These are phyloP conservation scores for Rhynchotus rufescens DNA, from an alignment of 2,797 vertebrate species.

Conservation along the genomic window DNA sequence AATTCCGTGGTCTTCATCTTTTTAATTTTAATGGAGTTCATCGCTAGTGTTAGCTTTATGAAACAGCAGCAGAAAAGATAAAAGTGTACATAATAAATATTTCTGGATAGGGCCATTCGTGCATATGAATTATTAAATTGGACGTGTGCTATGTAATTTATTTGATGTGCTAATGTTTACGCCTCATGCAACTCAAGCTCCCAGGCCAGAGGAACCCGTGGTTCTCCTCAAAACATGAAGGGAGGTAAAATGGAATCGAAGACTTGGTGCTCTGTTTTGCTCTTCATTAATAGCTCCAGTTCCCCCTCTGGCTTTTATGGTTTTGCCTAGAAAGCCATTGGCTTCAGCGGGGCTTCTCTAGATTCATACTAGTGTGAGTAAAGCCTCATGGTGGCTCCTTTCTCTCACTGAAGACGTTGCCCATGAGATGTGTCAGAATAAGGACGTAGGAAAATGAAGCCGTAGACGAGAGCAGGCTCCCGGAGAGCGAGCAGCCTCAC, in stretches of 20 bases:
- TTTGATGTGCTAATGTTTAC: not conserved
- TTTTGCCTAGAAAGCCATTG: not conserved
- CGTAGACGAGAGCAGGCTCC: constrained; percentile 30
- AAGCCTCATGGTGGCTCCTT: constrained; percentile 52
- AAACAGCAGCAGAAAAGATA: not conserved
- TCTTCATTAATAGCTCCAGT: not conserved
- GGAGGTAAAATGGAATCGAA: constrained; percentile 1
- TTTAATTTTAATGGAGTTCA: not conserved
- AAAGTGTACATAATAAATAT: not conserved
- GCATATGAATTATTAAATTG: not conserved
- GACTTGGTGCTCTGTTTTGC: not conserved
- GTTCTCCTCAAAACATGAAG: constrained; percentile 11
- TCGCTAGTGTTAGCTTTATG: not conserved
- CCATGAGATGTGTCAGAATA: constrained; percentile 61
- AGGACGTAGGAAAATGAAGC: constrained; percentile 62
- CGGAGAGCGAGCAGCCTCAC: constrained; percentile 40
- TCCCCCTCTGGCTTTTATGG: not conserved
- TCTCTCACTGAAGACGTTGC: constrained; percentile 66
- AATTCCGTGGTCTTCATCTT: not conserved
- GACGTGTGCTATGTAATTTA: not conserved
- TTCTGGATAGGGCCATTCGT: not conserved
- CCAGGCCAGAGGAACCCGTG: not conserved
- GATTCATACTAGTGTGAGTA: constrained; percentile 51
- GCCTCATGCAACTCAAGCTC: not conserved
- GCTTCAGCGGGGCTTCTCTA: not conserved